Evolutionary conservation across 2,113 vertebrate species (phyloP), one percentile per base, ranked within the genome.

Genomic region (Psittacula cyanocephala): DNA sequence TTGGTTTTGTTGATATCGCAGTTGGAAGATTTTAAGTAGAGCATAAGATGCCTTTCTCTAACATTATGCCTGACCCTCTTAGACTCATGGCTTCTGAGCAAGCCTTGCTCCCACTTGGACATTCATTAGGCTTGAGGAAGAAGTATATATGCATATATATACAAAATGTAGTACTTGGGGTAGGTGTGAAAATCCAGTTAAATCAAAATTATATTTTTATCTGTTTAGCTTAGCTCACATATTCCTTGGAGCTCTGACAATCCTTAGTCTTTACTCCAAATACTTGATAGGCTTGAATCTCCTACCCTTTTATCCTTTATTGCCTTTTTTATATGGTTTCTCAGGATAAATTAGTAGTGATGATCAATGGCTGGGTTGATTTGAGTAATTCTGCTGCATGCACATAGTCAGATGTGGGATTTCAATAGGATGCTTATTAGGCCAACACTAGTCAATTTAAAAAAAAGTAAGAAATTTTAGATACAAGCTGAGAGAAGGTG

Each of bases 341-440:
- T 92, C 95, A 31, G 50, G 37, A 77, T 65, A 88, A 96, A 86
- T 92, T 92, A 86, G 41, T 72, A 91, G 77, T 46, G 53, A 46
- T 43, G 68, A 91, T 95, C 68, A 89, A 33, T 78, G 50, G 27
- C 67, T 80, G 84, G 19, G 4, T 75, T 92, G n/a, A 59, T 93
- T 82, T 89, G 64, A 91, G 90, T 94, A 93, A 91, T 91, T 92
- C 41, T 91, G 7, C 39, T 76, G 29, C 17, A 31, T 62, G 13
- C 13, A 84, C 63, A 17, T 78, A 84, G 78, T 49, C 53, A 96
- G 75, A 88, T 86, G 31, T 79, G 22, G 14, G 49, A 91, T 96
- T 97, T 92, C 78, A 94, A 37, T 28, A 88, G 60, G 57, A 67
- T 46, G 9, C 11, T 95, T 13, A 37, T 78, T 91, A 83, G 90